Evolutionary conservation across 92 coral and sea anemone species (phyloP).

Genomic region (Montipora capitata): DNA sequence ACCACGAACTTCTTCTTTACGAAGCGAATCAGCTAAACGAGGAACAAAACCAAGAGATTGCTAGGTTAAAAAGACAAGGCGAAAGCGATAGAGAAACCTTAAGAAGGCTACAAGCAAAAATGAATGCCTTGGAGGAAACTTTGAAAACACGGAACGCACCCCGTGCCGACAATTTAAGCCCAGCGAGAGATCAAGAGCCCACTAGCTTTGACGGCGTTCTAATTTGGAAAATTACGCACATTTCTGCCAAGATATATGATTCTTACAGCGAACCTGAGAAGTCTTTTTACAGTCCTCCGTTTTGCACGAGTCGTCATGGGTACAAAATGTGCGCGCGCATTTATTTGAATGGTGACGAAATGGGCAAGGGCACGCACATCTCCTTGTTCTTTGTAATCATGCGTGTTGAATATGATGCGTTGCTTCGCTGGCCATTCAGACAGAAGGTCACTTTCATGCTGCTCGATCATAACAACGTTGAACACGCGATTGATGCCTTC

Average conservation of each 20-base stretch:
- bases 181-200: conserved; percentile 35
- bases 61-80: conserved; percentile 34
- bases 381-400: conserved; percentile 84
- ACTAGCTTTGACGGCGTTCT: conserved; percentile 72
- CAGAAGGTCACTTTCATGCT: conserved; percentile 88
- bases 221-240: conserved; percentile 76
- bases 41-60: conserved; percentile 52
- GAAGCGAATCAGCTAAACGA: conserved; percentile 80
- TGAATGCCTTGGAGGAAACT: conserved; percentile 58
- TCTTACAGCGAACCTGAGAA: conserved; percentile 71
- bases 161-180: conserved; percentile 56
- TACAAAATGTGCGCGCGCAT: conserved; percentile 93
- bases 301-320: conserved; percentile 83
- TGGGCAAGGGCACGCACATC: conserved; percentile 83
- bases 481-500: conserved; percentile 87
- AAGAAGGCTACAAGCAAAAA: conserved; percentile 35
- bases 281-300: conserved; percentile 82
- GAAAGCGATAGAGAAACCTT: conserved; percentile 51
- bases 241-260: conserved; percentile 71
- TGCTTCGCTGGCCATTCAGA: conserved; percentile 91
- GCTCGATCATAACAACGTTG: conserved; percentile 81
- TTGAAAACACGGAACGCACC: conserved; percentile 39
- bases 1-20: conserved; percentile 68
- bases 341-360: conserved; percentile 87
- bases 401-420: conserved; percentile 85